phyloP scores from a whole-genome alignment of 2,113 vertebrate species.

The Ctenomys sociabilis region DNA sequence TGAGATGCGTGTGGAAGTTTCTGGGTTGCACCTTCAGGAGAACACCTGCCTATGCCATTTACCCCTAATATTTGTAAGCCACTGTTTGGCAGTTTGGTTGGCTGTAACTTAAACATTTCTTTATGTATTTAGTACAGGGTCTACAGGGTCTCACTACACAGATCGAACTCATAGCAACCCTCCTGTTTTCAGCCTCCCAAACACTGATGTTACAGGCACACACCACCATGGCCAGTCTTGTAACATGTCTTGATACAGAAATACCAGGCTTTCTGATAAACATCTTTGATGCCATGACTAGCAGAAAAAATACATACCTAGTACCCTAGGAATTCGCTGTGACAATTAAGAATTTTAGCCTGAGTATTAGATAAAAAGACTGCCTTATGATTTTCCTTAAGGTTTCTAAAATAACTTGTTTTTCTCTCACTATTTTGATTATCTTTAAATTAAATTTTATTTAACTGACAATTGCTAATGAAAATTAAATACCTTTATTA shows the following conservation, averaged over 20 bases:
- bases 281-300: not conserved
- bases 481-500: too few species aligned
- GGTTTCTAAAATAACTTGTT: not conserved
- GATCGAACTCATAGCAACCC: too few species aligned
- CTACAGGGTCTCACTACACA: too few species aligned
- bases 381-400: not conserved
- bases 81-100: not conserved
- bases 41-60: not conserved
- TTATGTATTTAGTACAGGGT: too few species aligned
- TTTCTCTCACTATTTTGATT: constrained; percentile 24
- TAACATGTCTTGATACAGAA: not conserved
- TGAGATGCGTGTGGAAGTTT: not conserved
- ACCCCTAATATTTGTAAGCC: not conserved
- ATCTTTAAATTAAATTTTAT: constrained; percentile 26
- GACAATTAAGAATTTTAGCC: not conserved
- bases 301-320: not conserved
- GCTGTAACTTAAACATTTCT: not conserved
- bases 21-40: not conserved
- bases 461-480: constrained; percentile 24
- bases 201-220: too few species aligned
- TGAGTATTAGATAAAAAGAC: not conserved
- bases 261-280: not conserved
- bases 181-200: too few species aligned
- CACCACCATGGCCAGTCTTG: not conserved
- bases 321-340: not conserved